These are phyloP conservation scores for Noctua pronuba DNA, from an alignment of 2,888 invertebrate species.

Conservation along the genomic window DNA sequence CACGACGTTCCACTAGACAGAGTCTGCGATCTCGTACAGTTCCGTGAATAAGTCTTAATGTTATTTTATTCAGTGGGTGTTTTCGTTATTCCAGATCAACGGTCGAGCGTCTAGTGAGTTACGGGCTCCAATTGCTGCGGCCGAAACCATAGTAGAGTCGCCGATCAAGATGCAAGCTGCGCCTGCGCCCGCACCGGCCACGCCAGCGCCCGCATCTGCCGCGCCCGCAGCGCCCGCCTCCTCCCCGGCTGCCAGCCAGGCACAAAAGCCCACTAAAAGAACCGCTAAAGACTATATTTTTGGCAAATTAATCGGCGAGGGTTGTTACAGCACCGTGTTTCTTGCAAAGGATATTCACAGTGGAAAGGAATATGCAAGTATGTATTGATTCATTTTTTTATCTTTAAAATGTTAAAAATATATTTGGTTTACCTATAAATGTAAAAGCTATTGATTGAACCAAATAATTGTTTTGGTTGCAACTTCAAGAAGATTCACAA, in stretches of 20 bases:
- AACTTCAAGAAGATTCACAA: background rate
- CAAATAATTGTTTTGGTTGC: background rate
- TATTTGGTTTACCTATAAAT: background rate
- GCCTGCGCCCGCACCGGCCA: constrained; percentile 84
- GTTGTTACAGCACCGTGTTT: constrained; percentile 99
- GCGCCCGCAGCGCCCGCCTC: constrained; percentile 82
- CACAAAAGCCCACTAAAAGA: constrained; percentile 91
- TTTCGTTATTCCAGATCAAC: constrained; percentile 84
- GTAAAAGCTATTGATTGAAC: background rate
- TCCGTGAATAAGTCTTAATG: constrained; percentile 62
- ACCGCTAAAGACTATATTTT: constrained; percentile 97
- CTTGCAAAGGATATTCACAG: constrained; percentile 97
- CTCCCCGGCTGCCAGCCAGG: constrained; percentile 85
- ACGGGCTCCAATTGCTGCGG: constrained; percentile 89
- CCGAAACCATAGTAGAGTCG: constrained; percentile 88
- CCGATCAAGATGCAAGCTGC: constrained; percentile 89
- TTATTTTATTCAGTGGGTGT: constrained; percentile 55
- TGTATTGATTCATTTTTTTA: constrained; percentile 81
- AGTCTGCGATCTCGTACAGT: constrained; percentile 67
- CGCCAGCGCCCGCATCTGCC: constrained; percentile 80
- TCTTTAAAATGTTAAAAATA: background rate
- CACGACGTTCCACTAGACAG: constrained; percentile 67
- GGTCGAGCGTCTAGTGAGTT: constrained; percentile 84
- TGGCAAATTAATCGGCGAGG: constrained; percentile 98
- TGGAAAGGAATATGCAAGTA: constrained; percentile 98